Base-by-base conservation (phyloP, 2,797 vertebrate species). In the Malacoraja senta region DNA sequence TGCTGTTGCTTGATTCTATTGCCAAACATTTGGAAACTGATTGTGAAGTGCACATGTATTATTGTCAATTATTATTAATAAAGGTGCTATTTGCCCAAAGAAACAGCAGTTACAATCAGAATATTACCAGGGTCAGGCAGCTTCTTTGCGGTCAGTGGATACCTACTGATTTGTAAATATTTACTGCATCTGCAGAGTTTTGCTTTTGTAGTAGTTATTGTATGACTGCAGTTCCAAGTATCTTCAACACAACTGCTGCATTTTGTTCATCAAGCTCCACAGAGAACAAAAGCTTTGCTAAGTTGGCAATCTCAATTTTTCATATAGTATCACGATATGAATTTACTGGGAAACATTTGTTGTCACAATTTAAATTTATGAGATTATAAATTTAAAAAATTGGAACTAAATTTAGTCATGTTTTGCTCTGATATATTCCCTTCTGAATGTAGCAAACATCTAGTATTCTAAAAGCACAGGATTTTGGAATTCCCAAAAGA, bases 251-350 rank as follows among this genome's bases (percentile, higher is more conserved):
- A 26, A 58, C 32, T 61, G 81, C 26, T 12, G 3, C 24, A 65
- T 90, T 68, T 71, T 32, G 10, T 15, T 17, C 29, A 68, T 38
- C 35, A 35, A 35, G n/a, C 15, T 24, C 15, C 65, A 68, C 32
- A 68, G 63, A 38, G n/a, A 90, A 10, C 86, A 90, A 71, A 24
- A 68, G 32, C 63, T 90, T 90, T 90, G 86, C 53, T 86, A 58
- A 86, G 53, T 26, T 58, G 83, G 83, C 35, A 35, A 68, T 65
- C 13, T n/a, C 8, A 17, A 38, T 90, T 65, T 65, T 90, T 65
- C 19, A 90, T 24, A 58, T 24, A 24, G 63, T n/a, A 68, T 68
- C 86, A 90, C 61, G 24, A 58, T 26, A 58, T 88, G 61, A 65
- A 65, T 65, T 88, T 90, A 68, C n/a, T 8, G 83, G 26, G 26